A percentile compares a stretch with the other conserved stretches of the same genome.
These are phyloP conservation scores for Parnassius orleans DNA, from an alignment of 2,888 invertebrate genomes.

Conservation along the genomic window DNA sequence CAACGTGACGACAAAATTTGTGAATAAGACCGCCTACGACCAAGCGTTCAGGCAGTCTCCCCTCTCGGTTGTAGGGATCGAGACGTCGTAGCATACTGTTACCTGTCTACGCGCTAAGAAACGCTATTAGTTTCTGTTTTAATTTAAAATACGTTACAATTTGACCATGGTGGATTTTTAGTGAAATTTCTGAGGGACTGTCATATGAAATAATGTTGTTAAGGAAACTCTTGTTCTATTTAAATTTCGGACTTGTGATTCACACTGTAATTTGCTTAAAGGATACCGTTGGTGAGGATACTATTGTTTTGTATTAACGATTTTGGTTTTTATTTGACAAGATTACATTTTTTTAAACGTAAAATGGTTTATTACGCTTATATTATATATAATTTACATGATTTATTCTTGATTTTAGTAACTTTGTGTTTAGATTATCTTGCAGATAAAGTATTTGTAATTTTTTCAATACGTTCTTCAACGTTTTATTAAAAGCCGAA, in stretches of 20 bases:
- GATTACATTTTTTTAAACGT: neutral
- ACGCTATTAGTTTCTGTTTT: conserved; percentile 9
- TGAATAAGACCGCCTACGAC: conserved; percentile 36
- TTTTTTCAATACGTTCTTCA: too few species aligned
- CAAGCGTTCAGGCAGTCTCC: conserved; percentile 50
- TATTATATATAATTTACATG: neutral
- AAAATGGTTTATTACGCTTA: neutral
- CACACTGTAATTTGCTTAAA: conserved; percentile 78
- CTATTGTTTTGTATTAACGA: conserved; percentile 1
- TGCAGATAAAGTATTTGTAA: too few species aligned
- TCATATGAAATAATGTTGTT: conserved; percentile 75
- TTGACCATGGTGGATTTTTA: conserved; percentile 24
- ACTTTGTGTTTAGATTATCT: too few species aligned
- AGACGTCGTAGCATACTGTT: conserved; percentile 35
- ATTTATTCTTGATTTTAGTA: too few species aligned
- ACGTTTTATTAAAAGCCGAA: too few species aligned
- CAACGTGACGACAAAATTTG: conserved; percentile 48
- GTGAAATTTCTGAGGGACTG: conserved; percentile 53
- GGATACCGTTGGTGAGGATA: conserved; percentile 70
- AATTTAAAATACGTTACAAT: conserved; percentile 5
- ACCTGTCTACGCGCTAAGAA: conserved; percentile 21
- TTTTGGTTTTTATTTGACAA: neutral
- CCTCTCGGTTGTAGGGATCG: conserved; percentile 48
- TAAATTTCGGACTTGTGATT: conserved; percentile 79
- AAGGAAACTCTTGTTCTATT: conserved; percentile 74